These are phyloP conservation scores for Dasyurus viverrinus DNA, from an alignment of 2,113 vertebrate genomes.

Conservation along the genomic window DNA sequence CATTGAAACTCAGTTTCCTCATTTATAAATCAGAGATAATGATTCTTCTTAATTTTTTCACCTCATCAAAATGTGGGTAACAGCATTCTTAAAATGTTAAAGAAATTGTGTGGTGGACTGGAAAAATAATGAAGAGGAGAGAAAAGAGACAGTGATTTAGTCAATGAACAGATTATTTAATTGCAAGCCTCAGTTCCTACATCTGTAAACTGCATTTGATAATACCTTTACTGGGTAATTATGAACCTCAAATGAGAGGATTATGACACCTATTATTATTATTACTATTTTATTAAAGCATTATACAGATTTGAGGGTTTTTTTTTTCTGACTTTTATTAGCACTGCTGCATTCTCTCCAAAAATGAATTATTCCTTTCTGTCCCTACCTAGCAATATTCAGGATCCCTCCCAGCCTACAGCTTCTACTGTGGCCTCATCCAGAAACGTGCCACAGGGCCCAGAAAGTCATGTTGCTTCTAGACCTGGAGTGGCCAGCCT, in stretches of 20 bases:
- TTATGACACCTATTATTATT: not conserved
- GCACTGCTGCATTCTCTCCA: slow-evolving; percentile 20
- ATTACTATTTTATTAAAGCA: not conserved
- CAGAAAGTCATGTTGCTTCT: slow-evolving; percentile 40
- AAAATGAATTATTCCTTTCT: slow-evolving; percentile 38
- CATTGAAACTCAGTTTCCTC: not conserved
- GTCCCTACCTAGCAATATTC: slow-evolving; percentile 79
- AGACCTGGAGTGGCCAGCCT: slow-evolving; percentile 69
- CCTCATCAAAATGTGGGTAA: not conserved
- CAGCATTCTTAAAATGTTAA: not conserved
- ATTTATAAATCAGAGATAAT: not conserved
- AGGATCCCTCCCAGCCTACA: slow-evolving; percentile 79
- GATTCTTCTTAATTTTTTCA: not conserved
- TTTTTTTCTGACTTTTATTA: not conserved
- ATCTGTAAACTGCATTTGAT: not conserved
- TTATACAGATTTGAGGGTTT: not conserved
- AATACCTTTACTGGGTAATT: not conserved
- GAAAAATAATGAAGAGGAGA: not conserved
- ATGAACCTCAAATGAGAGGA: not conserved
- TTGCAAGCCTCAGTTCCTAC: not conserved
- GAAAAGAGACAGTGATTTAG: not conserved
- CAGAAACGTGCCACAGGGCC: slow-evolving; percentile 82
- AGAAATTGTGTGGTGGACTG: not conserved
- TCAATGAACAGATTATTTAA: not conserved
- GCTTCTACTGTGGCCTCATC: slow-evolving; percentile 71